Evolutionary conservation across 1,140 invertebrate genomes (phyloP).

Genomic region (Dendroctonus ponderosae): DNA sequence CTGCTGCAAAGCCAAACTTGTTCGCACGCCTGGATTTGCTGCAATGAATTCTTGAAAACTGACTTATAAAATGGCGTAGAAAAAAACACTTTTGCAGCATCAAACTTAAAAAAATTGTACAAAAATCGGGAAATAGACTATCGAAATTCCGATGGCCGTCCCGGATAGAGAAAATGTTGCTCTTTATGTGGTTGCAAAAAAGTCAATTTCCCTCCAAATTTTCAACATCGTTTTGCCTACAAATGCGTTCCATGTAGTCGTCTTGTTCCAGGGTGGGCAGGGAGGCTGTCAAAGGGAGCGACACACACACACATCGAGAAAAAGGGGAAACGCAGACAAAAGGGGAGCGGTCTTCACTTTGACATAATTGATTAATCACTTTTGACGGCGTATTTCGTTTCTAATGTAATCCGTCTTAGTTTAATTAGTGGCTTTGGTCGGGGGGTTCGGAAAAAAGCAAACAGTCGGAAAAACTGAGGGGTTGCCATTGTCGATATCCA

Average conservation of each 20-base stretch:
- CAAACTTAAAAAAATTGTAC: too few relatives aligned
- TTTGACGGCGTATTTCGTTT: slow-evolving; percentile 27
- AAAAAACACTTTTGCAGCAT: too few relatives aligned
- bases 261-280: slow-evolving; percentile 2
- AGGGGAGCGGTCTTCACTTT: slow-evolving; percentile 11
- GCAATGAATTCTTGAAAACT: too few relatives aligned
- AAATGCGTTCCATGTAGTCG: not conserved
- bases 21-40: too few relatives aligned
- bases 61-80: too few relatives aligned
- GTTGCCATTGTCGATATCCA: not conserved
- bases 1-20: too few relatives aligned
- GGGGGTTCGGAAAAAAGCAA: slow-evolving; percentile 9
- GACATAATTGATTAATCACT: slow-evolving; percentile 27
- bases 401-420: slow-evolving; percentile 25
- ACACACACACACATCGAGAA: not conserved
- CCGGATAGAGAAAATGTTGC: too few relatives aligned
- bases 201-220: too few relatives aligned
- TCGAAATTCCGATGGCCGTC: too few relatives aligned
- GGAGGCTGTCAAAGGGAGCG: not conserved
- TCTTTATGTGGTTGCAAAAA: too few relatives aligned
- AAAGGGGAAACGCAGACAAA: not conserved
- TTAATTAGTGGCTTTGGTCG: slow-evolving; percentile 18
- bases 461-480: not conserved
- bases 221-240: not conserved
- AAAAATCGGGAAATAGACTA: too few relatives aligned